These are phyloP conservation scores for Desoria tigrina DNA, from an alignment of 2,888 invertebrate species.

Conservation along the genomic window DNA sequence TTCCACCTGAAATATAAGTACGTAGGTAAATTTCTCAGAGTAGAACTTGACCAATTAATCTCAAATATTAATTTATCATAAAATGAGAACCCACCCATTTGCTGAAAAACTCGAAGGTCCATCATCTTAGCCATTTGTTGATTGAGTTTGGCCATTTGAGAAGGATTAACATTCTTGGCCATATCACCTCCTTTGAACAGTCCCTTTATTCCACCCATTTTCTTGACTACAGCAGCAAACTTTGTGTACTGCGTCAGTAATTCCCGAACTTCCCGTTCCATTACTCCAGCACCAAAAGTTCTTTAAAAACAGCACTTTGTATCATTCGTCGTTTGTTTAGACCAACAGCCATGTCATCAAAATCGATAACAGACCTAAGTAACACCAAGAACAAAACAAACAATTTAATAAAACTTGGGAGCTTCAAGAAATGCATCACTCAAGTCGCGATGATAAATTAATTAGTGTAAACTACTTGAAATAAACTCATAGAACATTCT, in stretches of 20 bases:
- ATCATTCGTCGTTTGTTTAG: conserved; percentile 98
- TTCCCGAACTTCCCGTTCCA: conserved; percentile 95
- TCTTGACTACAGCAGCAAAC: conserved; percentile 98
- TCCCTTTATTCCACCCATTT: conserved; percentile 99
- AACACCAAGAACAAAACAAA: too few relatives aligned
- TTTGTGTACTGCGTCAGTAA: conserved; percentile 97
- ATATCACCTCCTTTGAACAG: conserved; percentile 94
- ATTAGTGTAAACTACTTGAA: too few relatives aligned
- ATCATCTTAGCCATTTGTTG: conserved; percentile 99
- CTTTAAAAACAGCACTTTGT: conserved; percentile 97
- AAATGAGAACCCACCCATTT: conserved; percentile 66
- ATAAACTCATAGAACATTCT: conserved; percentile 80
- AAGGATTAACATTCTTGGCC: conserved; percentile 97
- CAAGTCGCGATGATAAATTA: too few relatives aligned
- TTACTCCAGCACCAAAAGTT: conserved; percentile 89
- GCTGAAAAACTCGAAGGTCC: conserved; percentile 96
- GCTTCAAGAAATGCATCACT: too few relatives aligned
- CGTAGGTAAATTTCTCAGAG: too few relatives aligned
- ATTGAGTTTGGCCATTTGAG: conserved; percentile 97
- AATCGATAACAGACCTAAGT: conserved; percentile 85
- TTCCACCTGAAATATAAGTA: conserved; percentile 78
- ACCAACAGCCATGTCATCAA: conserved; percentile 99
- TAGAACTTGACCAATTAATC: too few relatives aligned
- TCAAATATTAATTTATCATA: too few relatives aligned
- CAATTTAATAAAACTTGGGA: too few relatives aligned